Conservation (phyloP, 2,113 vertebrate species). For the Cinclus cinclus region DNA sequence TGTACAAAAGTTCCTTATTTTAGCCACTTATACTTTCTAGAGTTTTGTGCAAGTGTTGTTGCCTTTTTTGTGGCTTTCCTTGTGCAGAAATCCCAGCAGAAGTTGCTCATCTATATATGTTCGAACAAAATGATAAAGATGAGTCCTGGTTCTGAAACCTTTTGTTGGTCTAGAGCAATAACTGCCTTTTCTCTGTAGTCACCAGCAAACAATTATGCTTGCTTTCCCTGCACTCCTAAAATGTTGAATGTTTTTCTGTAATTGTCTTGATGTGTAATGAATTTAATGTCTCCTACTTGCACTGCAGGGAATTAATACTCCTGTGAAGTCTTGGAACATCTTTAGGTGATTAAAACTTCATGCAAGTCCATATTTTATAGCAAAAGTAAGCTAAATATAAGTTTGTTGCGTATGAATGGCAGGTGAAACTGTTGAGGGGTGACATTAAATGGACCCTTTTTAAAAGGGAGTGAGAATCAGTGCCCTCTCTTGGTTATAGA, state of each 20-base stretch:
- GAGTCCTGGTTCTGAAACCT: neutral
- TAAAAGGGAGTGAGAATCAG: neutral
- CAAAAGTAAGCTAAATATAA: neutral
- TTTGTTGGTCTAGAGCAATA: slow-evolving; percentile 22
- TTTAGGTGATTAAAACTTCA: slow-evolving; percentile 33
- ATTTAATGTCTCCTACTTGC: slow-evolving; percentile 51
- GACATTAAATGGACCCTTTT: neutral
- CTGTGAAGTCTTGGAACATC: slow-evolving; percentile 26
- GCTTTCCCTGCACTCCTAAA: slow-evolving; percentile 37
- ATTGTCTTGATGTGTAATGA: slow-evolving; percentile 60
- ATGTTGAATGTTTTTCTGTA: slow-evolving; percentile 61
- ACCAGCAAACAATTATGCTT: slow-evolving; percentile 41
- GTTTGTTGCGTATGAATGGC: neutral
- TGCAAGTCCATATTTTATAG: neutral
- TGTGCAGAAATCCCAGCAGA: neutral
- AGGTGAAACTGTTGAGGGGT: neutral
- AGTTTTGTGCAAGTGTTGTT: neutral
- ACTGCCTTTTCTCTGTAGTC: slow-evolving; percentile 20
- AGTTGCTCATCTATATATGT: neutral
- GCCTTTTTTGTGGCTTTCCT: neutral
- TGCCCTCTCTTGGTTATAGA: slow-evolving; percentile 37
- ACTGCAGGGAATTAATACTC: slow-evolving; percentile 38
- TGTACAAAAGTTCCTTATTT: neutral
- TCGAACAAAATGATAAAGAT: neutral
- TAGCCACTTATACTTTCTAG: neutral